Percentiles rank a stretch among this genome's conserved stretches.
These are phyloP conservation scores for Probosciger aterrimus DNA, from an alignment of 2,113 vertebrate genomes.

Conservation along the genomic window DNA sequence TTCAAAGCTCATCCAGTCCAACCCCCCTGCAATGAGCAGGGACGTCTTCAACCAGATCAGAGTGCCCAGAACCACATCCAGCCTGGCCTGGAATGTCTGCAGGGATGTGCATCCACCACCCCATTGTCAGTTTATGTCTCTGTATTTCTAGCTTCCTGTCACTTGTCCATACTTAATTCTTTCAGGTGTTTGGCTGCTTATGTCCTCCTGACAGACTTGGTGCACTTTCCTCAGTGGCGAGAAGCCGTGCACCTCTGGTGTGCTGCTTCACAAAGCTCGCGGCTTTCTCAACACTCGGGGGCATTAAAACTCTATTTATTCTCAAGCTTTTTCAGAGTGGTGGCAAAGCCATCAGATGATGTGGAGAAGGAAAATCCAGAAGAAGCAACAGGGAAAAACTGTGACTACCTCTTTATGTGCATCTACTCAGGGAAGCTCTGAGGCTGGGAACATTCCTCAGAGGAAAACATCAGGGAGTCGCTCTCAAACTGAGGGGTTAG, in stretches of 20 bases:
- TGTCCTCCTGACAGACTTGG: not conserved
- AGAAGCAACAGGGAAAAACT: not conserved
- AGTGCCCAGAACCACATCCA: not conserved
- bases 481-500: not conserved
- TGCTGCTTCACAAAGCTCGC: not conserved
- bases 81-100: not conserved
- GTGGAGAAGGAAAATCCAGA: not conserved
- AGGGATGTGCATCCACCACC: not conserved
- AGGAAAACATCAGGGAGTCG: not conserved
- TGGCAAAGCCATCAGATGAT: not conserved
- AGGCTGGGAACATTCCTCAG: not conserved
- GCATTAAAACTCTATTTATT: not conserved
- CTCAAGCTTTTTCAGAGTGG: not conserved
- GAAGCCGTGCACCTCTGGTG: not conserved
- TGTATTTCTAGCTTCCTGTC: not conserved
- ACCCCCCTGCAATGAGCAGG: not conserved
- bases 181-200: not conserved
- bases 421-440: not conserved
- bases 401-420: fast-evolving
- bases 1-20: not conserved
- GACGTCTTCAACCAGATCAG: not conserved
- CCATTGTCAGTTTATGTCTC: fast-evolving
- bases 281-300: not conserved
- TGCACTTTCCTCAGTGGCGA: not conserved
- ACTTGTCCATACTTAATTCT: not conserved